phyloP scores from a whole-genome alignment of 2,797 vertebrate genomes.

The Acrocephalus scirpaceus region DNA sequence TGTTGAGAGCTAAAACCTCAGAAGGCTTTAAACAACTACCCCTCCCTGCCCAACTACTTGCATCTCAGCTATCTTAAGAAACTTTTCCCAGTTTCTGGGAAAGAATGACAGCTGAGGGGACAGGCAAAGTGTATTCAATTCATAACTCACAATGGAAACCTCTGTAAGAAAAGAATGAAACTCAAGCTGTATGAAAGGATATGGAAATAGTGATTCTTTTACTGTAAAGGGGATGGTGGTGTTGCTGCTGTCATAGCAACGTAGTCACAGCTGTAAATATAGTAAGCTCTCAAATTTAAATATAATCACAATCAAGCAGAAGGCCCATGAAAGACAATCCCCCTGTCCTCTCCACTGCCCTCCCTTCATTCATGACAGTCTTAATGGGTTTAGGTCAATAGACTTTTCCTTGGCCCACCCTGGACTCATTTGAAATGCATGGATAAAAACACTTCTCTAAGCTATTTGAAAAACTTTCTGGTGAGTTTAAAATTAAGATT shows the following conservation, averaged over 20 bases:
- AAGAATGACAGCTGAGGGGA: not conserved
- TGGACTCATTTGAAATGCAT: not conserved
- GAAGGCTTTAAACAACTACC: not conserved
- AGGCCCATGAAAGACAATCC: not conserved
- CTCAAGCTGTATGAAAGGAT: not conserved
- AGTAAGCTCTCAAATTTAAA: slow-evolving; percentile 16
- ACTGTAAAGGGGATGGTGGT: not conserved
- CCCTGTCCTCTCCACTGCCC: not conserved
- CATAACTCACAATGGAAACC: not conserved
- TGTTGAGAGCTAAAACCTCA: not conserved
- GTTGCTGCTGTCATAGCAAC: not conserved
- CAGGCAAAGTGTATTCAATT: not conserved
- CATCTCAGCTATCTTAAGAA: not conserved
- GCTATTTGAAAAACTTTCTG: not conserved
- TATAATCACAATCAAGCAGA: not conserved
- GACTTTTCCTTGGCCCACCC: not conserved
- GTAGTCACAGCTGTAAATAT: not conserved
- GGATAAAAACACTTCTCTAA: not conserved
- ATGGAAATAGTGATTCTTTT: not conserved
- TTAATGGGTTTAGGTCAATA: not conserved
- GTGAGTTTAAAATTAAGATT: not conserved
- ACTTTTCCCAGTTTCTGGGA: not conserved
- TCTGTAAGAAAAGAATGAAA: not conserved
- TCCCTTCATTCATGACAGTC: not conserved
- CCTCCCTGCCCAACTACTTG: not conserved